These are phyloP conservation scores for Hydrolagus colliei DNA, from an alignment of 2,797 vertebrate genomes.

Conservation along the genomic window DNA sequence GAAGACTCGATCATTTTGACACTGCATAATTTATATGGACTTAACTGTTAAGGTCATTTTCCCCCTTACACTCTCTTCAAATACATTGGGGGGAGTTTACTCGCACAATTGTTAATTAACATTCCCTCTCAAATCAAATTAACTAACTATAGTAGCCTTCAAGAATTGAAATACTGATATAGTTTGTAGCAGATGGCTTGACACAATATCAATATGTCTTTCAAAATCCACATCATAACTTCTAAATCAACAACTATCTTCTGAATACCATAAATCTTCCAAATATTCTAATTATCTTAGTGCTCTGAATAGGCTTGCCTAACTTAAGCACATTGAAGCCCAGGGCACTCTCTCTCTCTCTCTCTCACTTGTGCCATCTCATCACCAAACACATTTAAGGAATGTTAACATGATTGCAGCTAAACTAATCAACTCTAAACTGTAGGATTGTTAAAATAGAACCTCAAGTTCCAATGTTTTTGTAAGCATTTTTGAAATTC, in stretches of 20 bases:
- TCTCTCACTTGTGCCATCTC: too few species aligned
- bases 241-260: neutral
- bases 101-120: slow-evolving; percentile 1
- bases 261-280: neutral
- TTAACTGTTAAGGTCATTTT: neutral
- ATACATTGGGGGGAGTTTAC: neutral
- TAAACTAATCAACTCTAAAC: too few species aligned
- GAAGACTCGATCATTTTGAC: neutral
- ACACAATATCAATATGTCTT: neutral
- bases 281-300: neutral
- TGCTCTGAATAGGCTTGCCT: neutral
- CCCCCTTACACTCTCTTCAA: neutral
- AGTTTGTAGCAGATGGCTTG: neutral
- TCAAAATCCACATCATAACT: neutral
- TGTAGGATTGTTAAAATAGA: too few species aligned
- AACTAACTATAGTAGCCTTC: neutral
- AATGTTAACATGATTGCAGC: too few species aligned
- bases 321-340: neutral
- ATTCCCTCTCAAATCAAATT: neutral
- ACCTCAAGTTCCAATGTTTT: too few species aligned
- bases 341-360: neutral
- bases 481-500: too few species aligned
- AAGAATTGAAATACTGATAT: neutral
- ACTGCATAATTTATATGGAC: neutral
- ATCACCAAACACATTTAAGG: too few species aligned